Evolutionary conservation across 2,888 invertebrate species (phyloP).

Genomic region (Megalurothrips usitatus): DNA sequence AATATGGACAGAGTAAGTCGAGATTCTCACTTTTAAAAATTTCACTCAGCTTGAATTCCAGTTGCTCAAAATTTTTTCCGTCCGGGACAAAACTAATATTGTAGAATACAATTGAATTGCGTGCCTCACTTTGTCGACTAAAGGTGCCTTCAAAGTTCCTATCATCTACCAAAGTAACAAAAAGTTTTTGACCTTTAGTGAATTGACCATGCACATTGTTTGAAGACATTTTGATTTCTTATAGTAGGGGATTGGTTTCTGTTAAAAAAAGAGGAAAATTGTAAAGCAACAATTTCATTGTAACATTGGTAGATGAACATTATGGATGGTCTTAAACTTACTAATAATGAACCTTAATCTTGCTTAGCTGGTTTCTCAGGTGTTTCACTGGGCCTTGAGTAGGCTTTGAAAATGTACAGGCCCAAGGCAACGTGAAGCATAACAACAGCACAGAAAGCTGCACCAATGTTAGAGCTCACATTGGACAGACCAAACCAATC

Average conservation of each 20-base stretch:
- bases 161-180: neutral
- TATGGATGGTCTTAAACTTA: neutral
- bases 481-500: slow-evolving; percentile 50
- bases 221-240: neutral
- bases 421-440: slow-evolving; percentile 72
- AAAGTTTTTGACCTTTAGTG: neutral
- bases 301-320: neutral
- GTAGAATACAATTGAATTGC: neutral
- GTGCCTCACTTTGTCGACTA: neutral
- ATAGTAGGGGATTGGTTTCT: neutral
- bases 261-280: neutral
- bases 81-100: neutral
- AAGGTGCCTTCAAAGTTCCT: neutral
- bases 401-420: slow-evolving; percentile 72
- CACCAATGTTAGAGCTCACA: slow-evolving; percentile 68
- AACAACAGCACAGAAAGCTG: slow-evolving; percentile 70
- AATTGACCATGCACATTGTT: neutral
- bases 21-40: neutral
- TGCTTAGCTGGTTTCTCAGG: neutral
- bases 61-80: neutral
- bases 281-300: neutral
- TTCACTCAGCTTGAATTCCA: neutral
- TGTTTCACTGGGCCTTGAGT: slow-evolving; percentile 46
- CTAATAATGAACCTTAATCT: neutral
- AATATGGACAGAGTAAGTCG: neutral